phyloP scores from a whole-genome alignment of 2,888 invertebrate species.

The Catotricha subobsoleta region DNA sequence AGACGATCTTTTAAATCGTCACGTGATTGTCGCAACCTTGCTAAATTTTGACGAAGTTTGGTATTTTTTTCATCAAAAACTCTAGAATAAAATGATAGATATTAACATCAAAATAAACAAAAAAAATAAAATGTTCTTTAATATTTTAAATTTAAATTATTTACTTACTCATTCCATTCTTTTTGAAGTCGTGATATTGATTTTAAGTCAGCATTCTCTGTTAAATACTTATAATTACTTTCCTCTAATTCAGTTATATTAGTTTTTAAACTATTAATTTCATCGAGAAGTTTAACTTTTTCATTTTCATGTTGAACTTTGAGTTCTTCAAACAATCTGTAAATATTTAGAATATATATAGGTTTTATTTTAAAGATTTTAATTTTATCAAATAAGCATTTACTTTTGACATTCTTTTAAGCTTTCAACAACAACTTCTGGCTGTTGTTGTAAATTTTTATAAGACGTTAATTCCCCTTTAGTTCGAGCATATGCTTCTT shows the following conservation, averaged over 20 bases:
- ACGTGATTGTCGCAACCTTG: slow-evolving; percentile 22
- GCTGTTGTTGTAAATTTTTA: slow-evolving; percentile 17
- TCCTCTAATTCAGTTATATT: slow-evolving; percentile 6
- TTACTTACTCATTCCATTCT: slow-evolving; percentile 11
- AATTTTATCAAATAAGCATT: neutral
- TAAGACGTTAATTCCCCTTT: slow-evolving; percentile 22
- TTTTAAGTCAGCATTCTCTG: slow-evolving; percentile 15
- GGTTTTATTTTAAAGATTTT: neutral
- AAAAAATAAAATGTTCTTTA: slow-evolving; percentile 1
- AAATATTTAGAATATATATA: slow-evolving; percentile 11
- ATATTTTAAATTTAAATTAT: neutral
- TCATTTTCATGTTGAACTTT: slow-evolving; percentile 55
- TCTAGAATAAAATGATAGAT: slow-evolving; percentile 1
- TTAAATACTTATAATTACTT: slow-evolving; percentile 9
- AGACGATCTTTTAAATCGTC: slow-evolving; percentile 24
- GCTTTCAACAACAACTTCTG: slow-evolving; percentile 34
- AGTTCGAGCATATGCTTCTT: slow-evolving; percentile 24
- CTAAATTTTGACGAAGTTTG: slow-evolving; percentile 17
- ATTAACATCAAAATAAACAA: neutral
- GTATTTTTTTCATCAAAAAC: slow-evolving; percentile 14
- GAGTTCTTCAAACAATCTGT: slow-evolving; percentile 52
- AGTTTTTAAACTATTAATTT: slow-evolving; percentile 13
- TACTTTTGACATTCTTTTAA: slow-evolving; percentile 57
- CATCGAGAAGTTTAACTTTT: slow-evolving; percentile 35
- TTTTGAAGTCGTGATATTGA: slow-evolving; percentile 15